A percentile compares a stretch with the other conserved stretches of the same genome.
Conservation (phyloP, 1,140 invertebrate genomes). For the Gonioctena quinquepunctata region DNA sequence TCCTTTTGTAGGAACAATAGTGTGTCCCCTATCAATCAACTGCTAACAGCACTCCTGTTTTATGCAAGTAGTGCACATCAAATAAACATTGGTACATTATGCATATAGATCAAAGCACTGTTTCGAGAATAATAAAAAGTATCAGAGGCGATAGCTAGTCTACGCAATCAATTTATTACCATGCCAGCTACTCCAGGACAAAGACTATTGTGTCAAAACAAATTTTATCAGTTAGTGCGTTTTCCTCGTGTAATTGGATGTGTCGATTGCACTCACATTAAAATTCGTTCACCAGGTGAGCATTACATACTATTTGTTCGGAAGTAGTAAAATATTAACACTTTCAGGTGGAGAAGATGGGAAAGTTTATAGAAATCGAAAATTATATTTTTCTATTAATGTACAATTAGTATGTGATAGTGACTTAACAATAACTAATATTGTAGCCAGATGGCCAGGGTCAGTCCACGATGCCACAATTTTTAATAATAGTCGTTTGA, state of each 20-base stretch:
- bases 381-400: slow-evolving; percentile 54
- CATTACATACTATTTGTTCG: neutral
- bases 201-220: neutral
- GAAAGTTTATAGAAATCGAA: slow-evolving; percentile 52
- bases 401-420: slow-evolving; percentile 48
- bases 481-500: slow-evolving; percentile 38
- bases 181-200: slow-evolving; percentile 2
- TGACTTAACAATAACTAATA: slow-evolving; percentile 41
- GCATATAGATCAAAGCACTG: slow-evolving; percentile 18
- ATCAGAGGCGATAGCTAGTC: neutral
- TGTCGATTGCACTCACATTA: slow-evolving; percentile 33
- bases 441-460: slow-evolving; percentile 54
- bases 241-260: slow-evolving; percentile 25
- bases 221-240: slow-evolving; percentile 11
- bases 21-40: slow-evolving; percentile 23
- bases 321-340: neutral
- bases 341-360: slow-evolving; percentile 37
- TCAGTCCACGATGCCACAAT: slow-evolving; percentile 49
- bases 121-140: slow-evolving; percentile 15
- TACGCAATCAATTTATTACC: neutral
- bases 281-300: slow-evolving; percentile 27
- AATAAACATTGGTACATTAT: slow-evolving; percentile 21
- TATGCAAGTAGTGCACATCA: slow-evolving; percentile 26
- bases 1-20: slow-evolving; percentile 28
- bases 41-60: slow-evolving; percentile 18